Evolutionary conservation across 2,113 vertebrate species (phyloP).

Genomic region (Oriolus oriolus): DNA sequence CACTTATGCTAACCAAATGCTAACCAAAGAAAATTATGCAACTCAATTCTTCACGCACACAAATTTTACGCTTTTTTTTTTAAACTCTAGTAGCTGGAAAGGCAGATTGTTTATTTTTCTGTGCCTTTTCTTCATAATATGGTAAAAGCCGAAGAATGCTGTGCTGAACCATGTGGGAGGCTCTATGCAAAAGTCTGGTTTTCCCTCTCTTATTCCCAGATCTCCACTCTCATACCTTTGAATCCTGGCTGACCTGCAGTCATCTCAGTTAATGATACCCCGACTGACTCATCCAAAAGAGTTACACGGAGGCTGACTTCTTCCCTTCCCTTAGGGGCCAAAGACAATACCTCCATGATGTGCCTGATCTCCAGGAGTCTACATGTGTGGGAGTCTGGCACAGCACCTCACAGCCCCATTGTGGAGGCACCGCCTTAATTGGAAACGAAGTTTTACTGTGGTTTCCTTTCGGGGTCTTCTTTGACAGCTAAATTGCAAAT

Average conservation of each 20-base stretch:
- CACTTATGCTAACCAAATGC: no score
- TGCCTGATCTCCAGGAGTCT: not conserved
- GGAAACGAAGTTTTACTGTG: not conserved
- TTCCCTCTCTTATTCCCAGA: not conserved
- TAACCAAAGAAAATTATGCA: not conserved
- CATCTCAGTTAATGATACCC: not conserved
- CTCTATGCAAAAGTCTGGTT: not conserved
- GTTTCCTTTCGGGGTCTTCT: not conserved
- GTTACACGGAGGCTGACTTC: not conserved
- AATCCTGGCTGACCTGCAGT: not conserved
- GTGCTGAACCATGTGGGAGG: not conserved
- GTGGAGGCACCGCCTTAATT: not conserved
- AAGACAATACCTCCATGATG: not conserved
- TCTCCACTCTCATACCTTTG: not conserved
- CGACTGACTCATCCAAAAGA: not conserved
- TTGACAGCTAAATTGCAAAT: slow-evolving; percentile 22
- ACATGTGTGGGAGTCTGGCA: not conserved
- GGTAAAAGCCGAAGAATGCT: not conserved
- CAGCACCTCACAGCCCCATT: not conserved
- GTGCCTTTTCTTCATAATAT: not conserved
- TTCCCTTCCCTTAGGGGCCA: not conserved
- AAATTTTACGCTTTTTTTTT: not conserved
- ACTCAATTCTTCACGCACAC: not conserved
- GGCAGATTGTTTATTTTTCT: not conserved
- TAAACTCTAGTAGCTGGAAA: not conserved